Base-by-base conservation (phyloP, 1,140 invertebrate species). In the Listronotus bonariensis region DNA sequence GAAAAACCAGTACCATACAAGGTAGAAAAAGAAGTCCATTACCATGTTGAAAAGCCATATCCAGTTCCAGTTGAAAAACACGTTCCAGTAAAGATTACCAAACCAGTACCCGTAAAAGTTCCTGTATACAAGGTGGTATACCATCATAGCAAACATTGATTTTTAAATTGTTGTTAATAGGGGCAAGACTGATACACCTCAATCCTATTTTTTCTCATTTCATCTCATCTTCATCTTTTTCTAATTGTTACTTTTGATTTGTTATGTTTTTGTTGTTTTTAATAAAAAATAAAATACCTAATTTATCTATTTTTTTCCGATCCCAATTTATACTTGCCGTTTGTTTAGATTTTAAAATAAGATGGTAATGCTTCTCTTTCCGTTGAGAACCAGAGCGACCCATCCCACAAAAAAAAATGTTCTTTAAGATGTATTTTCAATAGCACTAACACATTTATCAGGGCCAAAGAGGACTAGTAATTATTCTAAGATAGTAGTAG, bases 41-140 rank as follows among this genome's bases (percentile, higher is more conserved):
- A 89, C 71, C 88, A 88, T 5, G 84, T 91, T 5, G 87, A 89
- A 73, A 90, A 91, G 65, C 86, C 84, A 49, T 83, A 90, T 7
- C 88, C 89, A 1, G 87, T 88, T 49, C 83, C 82, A 46, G 82
- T 90, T 1, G 85, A 90, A 69, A 90, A 90, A 70, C 87, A 89
- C 70, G 81, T 90, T 11, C 85, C 86, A 2, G 86, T 90, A 8
- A 88, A 86, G 7, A 83, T 89, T 18, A 87, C 88, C 45, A 88
- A 88, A 66, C 88, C 88, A 3, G 89, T 89, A 61, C 88, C 88
- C 7, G 86, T 90, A n/a, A 88, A 89, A 72, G 84, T 90, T 46
- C 88, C 89, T 11, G 82, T 90, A 26, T 88, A 89, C 73, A 90
- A 89, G 71, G 86, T 88, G 53, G 82, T 90, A 55, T 77, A 77